These are phyloP conservation scores for Thryonomys swinderianus DNA, from an alignment of 2,113 vertebrate genomes.

Conservation along the genomic window DNA sequence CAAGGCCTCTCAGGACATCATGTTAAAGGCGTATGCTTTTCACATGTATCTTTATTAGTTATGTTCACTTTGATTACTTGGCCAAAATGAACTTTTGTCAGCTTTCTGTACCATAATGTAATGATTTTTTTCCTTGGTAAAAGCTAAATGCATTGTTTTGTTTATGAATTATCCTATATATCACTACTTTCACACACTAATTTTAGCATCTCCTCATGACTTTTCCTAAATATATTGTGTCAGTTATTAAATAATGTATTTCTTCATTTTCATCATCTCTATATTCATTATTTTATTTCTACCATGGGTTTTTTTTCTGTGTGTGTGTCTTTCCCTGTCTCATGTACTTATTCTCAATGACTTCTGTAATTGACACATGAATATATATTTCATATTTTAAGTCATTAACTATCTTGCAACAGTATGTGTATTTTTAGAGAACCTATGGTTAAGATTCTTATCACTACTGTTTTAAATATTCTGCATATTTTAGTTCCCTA, in stretches of 20 bases:
- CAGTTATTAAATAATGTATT: background rate
- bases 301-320: background rate
- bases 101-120: background rate
- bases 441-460: background rate
- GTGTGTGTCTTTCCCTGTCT: background rate
- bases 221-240: background rate
- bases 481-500: background rate
- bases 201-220: background rate
- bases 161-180: background rate
- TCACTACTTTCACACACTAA: background rate
- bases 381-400: conserved; percentile 7
- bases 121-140: background rate
- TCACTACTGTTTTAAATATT: background rate
- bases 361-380: background rate
- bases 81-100: background rate
- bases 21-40: background rate
- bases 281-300: background rate
- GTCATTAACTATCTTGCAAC: background rate
- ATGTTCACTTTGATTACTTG: conserved; percentile 7
- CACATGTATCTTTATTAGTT: background rate
- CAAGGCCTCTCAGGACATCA: background rate
- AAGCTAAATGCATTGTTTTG: background rate
- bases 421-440: background rate
- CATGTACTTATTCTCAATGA: background rate
- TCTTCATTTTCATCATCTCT: background rate